Conservation (phyloP, 1,140 invertebrate genomes). For the Nomia melanderi region DNA sequence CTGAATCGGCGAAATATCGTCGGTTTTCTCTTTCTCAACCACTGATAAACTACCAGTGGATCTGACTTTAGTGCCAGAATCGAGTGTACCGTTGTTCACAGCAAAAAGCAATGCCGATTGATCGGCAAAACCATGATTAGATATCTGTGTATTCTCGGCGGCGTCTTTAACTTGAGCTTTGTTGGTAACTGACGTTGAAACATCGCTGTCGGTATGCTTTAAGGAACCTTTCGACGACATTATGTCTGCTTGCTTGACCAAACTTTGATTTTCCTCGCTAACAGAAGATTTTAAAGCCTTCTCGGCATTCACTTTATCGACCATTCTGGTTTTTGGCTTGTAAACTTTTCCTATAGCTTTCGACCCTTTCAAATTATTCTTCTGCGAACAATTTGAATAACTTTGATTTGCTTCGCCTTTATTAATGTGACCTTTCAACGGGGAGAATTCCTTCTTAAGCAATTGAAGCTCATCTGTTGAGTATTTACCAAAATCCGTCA, state of each 20-base stretch:
- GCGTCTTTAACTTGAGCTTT: background rate
- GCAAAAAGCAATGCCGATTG: constrained; percentile 14
- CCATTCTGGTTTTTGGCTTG: constrained; percentile 66
- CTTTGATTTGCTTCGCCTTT: constrained; percentile 12
- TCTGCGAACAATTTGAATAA: background rate
- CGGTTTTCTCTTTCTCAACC: constrained; percentile 11
- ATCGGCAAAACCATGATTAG: constrained; percentile 2
- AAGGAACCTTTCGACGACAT: background rate
- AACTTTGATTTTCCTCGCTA: constrained; percentile 22
- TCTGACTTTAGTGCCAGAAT: background rate
- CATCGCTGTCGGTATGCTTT: background rate
- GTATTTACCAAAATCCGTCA: background rate
- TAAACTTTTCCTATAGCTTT: constrained; percentile 51
- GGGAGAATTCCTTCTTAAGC: background rate
- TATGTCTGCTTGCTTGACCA: background rate
- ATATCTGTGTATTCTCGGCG: background rate
- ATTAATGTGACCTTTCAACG: constrained; percentile 14
- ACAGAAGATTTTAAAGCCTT: constrained; percentile 48
- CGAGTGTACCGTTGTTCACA: constrained; percentile 18
- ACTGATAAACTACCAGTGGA: background rate
- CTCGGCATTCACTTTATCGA: constrained; percentile 66
- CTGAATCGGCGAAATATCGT: background rate
- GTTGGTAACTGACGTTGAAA: background rate
- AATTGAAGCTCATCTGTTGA: background rate
- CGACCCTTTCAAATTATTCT: background rate